These are phyloP conservation scores for Sebastes alutus DNA, from an alignment of 2,797 vertebrate genomes.

Conservation along the genomic window DNA sequence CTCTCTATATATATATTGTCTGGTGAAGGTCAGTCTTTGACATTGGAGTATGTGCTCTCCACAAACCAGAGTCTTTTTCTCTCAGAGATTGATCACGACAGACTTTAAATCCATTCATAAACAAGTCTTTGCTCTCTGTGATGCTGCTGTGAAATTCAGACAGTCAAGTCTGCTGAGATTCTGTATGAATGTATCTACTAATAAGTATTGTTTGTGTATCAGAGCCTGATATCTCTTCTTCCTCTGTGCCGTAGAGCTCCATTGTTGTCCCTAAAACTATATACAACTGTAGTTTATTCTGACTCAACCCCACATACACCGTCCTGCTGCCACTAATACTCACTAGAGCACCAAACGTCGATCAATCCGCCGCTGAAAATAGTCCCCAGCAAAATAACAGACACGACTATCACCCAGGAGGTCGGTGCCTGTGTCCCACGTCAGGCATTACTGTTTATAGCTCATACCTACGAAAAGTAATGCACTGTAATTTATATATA, in stretches of 20 bases:
- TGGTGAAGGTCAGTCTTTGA: slow-evolving; percentile 48
- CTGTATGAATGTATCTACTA: neutral
- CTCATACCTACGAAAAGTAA: no score
- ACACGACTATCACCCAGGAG: no score
- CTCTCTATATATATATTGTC: neutral
- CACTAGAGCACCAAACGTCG: neutral
- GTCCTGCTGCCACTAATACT: neutral
- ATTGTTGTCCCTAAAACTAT: neutral
- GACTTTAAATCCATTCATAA: neutral
- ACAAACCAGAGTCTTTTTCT: neutral
- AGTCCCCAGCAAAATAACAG: no score
- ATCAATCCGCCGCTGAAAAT: no score
- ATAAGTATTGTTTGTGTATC: neutral
- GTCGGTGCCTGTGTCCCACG: no score
- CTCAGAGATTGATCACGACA: neutral
- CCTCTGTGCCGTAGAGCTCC: neutral
- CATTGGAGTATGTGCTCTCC: slow-evolving; percentile 35
- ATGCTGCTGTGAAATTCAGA: neutral
- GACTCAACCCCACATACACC: neutral
- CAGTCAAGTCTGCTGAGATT: neutral
- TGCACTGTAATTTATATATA: accelerated
- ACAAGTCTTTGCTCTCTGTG: neutral
- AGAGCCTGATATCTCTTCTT: neutral
- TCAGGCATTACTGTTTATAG: no score
- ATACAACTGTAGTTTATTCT: neutral